Percentiles rank a stretch among this genome's conserved stretches.
phyloP scores from a whole-genome alignment of 53 echinoderm and acorn worm species.

The Patiria pectinifera region DNA sequence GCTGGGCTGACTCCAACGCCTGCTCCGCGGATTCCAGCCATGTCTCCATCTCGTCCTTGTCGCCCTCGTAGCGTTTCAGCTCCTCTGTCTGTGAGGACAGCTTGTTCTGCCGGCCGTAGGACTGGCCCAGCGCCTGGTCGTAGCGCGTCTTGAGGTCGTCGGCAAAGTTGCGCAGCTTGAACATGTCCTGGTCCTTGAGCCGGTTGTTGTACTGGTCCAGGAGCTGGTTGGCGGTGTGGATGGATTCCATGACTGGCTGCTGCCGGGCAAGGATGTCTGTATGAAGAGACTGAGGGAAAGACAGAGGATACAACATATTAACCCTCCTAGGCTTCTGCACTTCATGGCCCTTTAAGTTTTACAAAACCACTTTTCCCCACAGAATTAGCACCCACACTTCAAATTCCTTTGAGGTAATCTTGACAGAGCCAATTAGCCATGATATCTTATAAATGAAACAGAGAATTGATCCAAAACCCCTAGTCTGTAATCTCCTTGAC shows the following conservation, averaged over 20 bases:
- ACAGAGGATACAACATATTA: background rate
- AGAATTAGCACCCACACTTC: too few relatives aligned
- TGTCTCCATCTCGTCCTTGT: slow-evolving; percentile 80
- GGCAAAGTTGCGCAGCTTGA: slow-evolving; percentile 86
- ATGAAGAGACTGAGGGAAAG: slow-evolving; percentile 71
- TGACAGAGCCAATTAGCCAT: too few relatives aligned
- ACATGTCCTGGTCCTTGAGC: slow-evolving; percentile 89
- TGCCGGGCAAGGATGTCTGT: slow-evolving; percentile 86
- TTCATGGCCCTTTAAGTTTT: too few relatives aligned
- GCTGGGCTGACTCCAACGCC: slow-evolving; percentile 61
- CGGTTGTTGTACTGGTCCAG: slow-evolving; percentile 83
- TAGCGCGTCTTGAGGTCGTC: slow-evolving; percentile 88
- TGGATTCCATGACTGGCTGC: slow-evolving; percentile 93
- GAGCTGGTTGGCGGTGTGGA: slow-evolving; percentile 92
- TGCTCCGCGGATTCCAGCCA: slow-evolving; percentile 84
- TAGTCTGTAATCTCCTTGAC: too few relatives aligned
- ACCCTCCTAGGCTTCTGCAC: too few relatives aligned
- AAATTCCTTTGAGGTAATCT: too few relatives aligned
- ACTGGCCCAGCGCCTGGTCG: slow-evolving; percentile 84
- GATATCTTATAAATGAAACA: too few relatives aligned
- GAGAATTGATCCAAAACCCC: too few relatives aligned
- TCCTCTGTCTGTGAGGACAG: slow-evolving; percentile 82
- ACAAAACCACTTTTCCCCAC: too few relatives aligned
- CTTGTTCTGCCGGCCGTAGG: slow-evolving; percentile 89
- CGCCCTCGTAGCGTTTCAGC: slow-evolving; percentile 74